Evolutionary conservation across 2,888 invertebrate species (phyloP), one percentile per base, ranked within the genome.

Genomic region (Scaeva pyrastri): DNA sequence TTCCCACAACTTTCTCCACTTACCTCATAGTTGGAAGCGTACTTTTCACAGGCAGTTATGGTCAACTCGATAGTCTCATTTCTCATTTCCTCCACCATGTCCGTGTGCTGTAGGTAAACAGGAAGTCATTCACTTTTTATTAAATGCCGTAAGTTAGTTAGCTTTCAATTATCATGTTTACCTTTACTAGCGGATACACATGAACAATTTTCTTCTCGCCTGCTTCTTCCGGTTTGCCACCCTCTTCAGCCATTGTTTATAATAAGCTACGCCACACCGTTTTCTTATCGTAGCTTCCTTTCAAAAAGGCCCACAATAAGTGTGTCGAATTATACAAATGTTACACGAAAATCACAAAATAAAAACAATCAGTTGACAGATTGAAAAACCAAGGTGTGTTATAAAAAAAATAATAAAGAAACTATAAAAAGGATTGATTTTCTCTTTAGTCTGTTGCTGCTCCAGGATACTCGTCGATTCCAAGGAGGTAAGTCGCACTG

Each of bases 81-180:
- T 89, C 96, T 96, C 96, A 98, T 97, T 93, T 98, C 98, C 89
- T 98, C 98, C 36, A 95, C 94, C 98, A 99, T 98, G 92, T 99
- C 98, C 1, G 96, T 96, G 92, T 96, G 96, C 97, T 97, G 74
- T 70, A 66, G 62, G 73, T 3, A 39, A 48, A 31, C 68, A 68
- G 68, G 68, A 68, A 68, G 68, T 68, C 10, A 39, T 68, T 39
- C 23, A 39, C 16, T 41, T 56, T 73, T 21, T 75, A 16, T 64
- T 21, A 73, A 39, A 52, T n/a, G 41, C 31, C 36, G 14, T 76
- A 41, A 55, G 55, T 58, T 36, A 5, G 31, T 41, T 66, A 78
- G 50, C 79, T 82, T 80, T 62, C 73, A 83, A 66, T 80, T 39
- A 60, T 23, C 55, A 73, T 75, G 66, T 94, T 93, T 93, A 97